Evolutionary conservation across 2,797 vertebrate genomes (phyloP).

Genomic region (Anomalospiza imberbis): DNA sequence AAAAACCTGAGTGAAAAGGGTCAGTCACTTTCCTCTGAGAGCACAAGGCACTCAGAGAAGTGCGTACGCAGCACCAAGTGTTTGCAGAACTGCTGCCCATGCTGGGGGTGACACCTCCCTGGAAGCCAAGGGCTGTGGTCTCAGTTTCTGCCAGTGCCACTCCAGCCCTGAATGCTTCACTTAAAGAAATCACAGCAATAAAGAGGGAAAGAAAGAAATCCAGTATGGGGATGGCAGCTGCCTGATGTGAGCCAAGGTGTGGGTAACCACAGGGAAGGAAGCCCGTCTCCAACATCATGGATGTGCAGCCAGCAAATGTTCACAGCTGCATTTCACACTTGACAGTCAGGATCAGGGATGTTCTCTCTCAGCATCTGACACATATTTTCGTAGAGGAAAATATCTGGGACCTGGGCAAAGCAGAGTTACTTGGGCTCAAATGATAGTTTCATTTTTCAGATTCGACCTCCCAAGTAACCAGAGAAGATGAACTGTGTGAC

Average conservation of each 20-base stretch:
- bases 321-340: background rate
- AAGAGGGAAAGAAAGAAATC: background rate
- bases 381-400: background rate
- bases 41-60: background rate
- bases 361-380: background rate
- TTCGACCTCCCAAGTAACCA: background rate
- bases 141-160: background rate
- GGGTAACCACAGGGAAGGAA: background rate
- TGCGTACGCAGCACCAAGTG: fast-evolving
- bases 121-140: background rate
- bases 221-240: background rate
- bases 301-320: fast-evolving
- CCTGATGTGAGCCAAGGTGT: background rate
- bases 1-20: background rate
- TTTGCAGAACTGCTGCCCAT: background rate
- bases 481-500: background rate
- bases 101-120: background rate
- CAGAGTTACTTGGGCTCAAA: background rate
- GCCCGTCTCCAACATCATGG: background rate
- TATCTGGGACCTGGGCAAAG: background rate
- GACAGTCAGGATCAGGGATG: background rate
- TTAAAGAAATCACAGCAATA: background rate
- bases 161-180: background rate
- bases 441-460: background rate
- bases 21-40: background rate